Evolutionary conservation across 2,797 vertebrate species (phyloP), one percentile per base, ranked within the genome.

Genomic region (Morus bassanus): DNA sequence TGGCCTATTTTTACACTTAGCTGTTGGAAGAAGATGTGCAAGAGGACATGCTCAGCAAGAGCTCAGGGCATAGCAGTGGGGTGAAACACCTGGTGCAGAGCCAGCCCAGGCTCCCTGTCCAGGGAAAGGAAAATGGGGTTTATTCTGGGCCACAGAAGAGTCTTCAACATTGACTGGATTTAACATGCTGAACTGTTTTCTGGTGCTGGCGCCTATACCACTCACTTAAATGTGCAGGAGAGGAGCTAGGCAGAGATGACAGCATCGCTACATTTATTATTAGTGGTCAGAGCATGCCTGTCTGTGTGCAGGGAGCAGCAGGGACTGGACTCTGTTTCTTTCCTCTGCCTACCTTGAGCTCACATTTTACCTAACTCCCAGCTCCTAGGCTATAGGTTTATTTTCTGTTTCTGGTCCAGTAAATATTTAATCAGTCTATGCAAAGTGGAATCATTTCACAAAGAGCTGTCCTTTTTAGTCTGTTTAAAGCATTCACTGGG

Each of bases 1-100:
- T 2, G 3, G 23, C 6, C n/a, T 76, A 3, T 13, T 89, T 84
- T 79, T 43, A 45, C 10, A 35, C 30, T 46, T 27, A 77, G 3
- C 39, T 80, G 19, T 39, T 0, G 0, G 25, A 61, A 69, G 8
- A 53, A 59, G 48, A 22, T n/a, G 24, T 56, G 59, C 35, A 74
- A 83, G 51, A 84, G 16, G 14, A 64, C 6, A 6, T 50, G 18
- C 19, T 75, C 0, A 0, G 31, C 39, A 74, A 46, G 37, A 80
- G 11, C 25, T 51, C 39, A 56, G 45, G 53, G 21, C 25, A 16
- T 4, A 72, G 54, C 35, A 83, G 27, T 2, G 2, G 16, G 15
- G 11, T 72, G 41, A 88, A 51, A 72, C 0, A 7, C 12, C 28
- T 33, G 10, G 4, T 77, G 35, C 2, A 18, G 15, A 77, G 8